phyloP scores from a whole-genome alignment of 2,797 vertebrate genomes.

The Oryzias sinensis region DNA sequence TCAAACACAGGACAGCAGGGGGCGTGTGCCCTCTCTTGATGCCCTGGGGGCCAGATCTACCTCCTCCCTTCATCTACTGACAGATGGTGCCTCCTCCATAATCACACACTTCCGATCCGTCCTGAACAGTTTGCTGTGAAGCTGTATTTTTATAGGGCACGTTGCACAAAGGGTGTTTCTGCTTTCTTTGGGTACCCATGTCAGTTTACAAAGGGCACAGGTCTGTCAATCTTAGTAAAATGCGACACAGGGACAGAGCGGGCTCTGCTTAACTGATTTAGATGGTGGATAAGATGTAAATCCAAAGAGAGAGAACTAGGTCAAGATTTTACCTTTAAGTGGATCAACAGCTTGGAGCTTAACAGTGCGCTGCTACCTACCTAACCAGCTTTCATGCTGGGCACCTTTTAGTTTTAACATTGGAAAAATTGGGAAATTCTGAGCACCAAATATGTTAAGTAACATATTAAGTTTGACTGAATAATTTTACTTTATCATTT shows the following conservation, averaged over 20 bases:
- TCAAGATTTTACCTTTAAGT: constrained; percentile 72
- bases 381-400: constrained; percentile 47
- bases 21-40: constrained; percentile 45
- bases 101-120: constrained; percentile 67
- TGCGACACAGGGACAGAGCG: constrained; percentile 36
- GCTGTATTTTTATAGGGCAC: constrained; percentile 56
- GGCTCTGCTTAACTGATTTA: constrained; percentile 52
- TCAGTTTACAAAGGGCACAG: constrained; percentile 43
- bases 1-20: constrained; percentile 62
- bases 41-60: constrained; percentile 33
- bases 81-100: constrained; percentile 67
- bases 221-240: constrained; percentile 52
- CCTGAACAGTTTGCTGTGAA: constrained; percentile 61
- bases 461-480: too few relatives aligned
- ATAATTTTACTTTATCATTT: not conserved
- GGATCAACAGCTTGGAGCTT: constrained; percentile 68
- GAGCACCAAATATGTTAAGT: not conserved
- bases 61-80: constrained; percentile 57
- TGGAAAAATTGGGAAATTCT: constrained; percentile 3
- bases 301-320: constrained; percentile 63
- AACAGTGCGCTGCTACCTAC: constrained; percentile 35
- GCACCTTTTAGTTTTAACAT: constrained; percentile 36
- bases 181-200: constrained; percentile 51
- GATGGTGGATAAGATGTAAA: constrained; percentile 61
- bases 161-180: constrained; percentile 71